These are phyloP conservation scores for Trilocha varians DNA, from an alignment of 2,888 invertebrate genomes.

Conservation along the genomic window DNA sequence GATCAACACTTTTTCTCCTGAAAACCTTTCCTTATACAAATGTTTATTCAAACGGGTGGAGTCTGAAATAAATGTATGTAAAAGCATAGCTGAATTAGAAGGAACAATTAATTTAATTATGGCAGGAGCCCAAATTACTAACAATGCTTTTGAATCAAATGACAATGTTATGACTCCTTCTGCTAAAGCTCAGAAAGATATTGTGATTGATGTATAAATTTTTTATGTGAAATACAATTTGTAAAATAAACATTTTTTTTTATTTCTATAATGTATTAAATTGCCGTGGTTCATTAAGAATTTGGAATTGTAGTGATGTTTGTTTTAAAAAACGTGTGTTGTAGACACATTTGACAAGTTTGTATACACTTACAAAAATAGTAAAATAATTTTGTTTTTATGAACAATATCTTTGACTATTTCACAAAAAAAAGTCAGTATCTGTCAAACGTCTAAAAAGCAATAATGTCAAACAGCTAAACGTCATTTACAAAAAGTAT, in stretches of 20 bases:
- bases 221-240: background rate
- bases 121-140: conserved; percentile 71
- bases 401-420: too few relatives aligned
- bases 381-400: too few relatives aligned
- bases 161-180: conserved; percentile 43
- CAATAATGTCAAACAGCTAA: too few relatives aligned
- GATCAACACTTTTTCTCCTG: conserved; percentile 75
- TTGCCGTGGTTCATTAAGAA: too few relatives aligned
- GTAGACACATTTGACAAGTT: too few relatives aligned
- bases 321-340: too few relatives aligned
- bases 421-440: too few relatives aligned
- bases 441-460: too few relatives aligned
- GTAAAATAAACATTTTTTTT: background rate
- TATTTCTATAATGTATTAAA: too few relatives aligned
- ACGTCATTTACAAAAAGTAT: too few relatives aligned
- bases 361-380: too few relatives aligned
- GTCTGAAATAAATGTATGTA: conserved; percentile 79
- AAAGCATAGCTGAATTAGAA: conserved; percentile 76
- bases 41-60: conserved; percentile 75
- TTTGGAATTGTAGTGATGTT: too few relatives aligned
- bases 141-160: conserved; percentile 40
- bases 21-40: conserved; percentile 75
- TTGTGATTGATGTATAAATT: conserved; percentile 69
- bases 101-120: conserved; percentile 80
- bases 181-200: conserved; percentile 67